phyloP scores from a whole-genome alignment of 2,888 invertebrate species.

The Ornithoptera alexandrae region DNA sequence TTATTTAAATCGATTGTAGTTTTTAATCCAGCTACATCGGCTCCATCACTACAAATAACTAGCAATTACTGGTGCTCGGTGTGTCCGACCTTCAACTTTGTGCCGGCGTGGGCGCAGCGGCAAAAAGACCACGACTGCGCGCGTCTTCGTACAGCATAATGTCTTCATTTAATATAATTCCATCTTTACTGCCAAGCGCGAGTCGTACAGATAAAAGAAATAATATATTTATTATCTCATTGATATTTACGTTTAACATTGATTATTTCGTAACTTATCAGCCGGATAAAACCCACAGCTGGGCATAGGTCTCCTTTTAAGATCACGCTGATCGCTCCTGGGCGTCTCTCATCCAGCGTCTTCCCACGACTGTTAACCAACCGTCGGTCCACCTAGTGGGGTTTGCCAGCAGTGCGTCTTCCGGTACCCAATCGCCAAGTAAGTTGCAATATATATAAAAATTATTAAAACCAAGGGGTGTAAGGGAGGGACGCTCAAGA shows the following conservation, averaged over 20 bases:
- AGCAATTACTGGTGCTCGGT: conserved; percentile 17
- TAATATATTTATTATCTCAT: too few species aligned
- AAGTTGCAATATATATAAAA: too few species aligned
- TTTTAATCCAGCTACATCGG: conserved; percentile 16
- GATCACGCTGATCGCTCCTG: too few species aligned
- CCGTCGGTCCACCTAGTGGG: too few species aligned
- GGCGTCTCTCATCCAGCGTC: too few species aligned
- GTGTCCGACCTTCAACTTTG: conserved; percentile 30
- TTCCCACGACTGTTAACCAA: too few species aligned
- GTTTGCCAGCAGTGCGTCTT: too few species aligned
- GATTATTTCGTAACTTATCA: not conserved
- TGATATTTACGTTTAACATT: not conserved
- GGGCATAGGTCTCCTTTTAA: too few species aligned
- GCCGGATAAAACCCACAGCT: too few species aligned
- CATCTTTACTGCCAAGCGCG: conserved; percentile 40
- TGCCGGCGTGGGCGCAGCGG: conserved; percentile 31
- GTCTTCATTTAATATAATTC: conserved; percentile 75
- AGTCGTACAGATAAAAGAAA: not conserved
- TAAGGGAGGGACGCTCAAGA: too few species aligned
- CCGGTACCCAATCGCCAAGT: too few species aligned
- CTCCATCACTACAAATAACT: conserved; percentile 20
- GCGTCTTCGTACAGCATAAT: conserved; percentile 57
- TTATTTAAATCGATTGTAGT: not conserved
- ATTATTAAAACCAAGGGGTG: too few species aligned
- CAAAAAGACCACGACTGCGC: conserved; percentile 37